phyloP scores from a whole-genome alignment of 2,113 vertebrate genomes.

The Oncorhynchus tshawytscha region DNA sequence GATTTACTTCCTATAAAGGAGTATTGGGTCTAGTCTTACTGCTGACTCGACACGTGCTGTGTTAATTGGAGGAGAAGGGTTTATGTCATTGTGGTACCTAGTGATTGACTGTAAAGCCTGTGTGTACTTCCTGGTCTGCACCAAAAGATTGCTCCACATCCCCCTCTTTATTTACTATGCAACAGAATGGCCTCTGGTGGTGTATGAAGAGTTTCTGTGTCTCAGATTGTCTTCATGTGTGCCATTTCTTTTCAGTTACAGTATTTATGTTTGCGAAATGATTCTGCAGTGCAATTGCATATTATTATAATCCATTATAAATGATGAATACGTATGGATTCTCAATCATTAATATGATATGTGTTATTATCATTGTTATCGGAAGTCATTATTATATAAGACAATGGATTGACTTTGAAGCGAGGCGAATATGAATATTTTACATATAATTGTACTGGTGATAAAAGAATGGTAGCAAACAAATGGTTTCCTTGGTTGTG shows the following conservation, averaged over 20 bases:
- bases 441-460: background rate
- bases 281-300: background rate
- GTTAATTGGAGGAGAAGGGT: conserved; percentile 39
- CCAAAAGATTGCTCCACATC: conserved; percentile 57
- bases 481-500: conserved; percentile 14
- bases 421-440: background rate
- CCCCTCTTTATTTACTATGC: conserved; percentile 88
- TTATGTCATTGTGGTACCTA: background rate
- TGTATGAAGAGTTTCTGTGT: conserved; percentile 72
- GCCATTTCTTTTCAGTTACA: conserved; percentile 52
- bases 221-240: conserved; percentile 80
- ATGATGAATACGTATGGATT: background rate
- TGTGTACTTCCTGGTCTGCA: conserved; percentile 22
- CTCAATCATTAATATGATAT: conserved; percentile 48
- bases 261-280: conserved; percentile 65
- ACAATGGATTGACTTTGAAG: background rate
- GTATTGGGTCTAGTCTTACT: background rate
- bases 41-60: conserved; percentile 60
- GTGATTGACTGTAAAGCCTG: conserved; percentile 18
- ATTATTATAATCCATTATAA: background rate
- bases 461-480: conserved; percentile 1
- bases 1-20: background rate
- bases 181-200: conserved; percentile 76
- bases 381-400: background rate
- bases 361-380: conserved; percentile 13